Percentiles rank a stretch among this genome's conserved stretches.
Conservation (phyloP, 2,797 vertebrate genomes). For the Carcharodon carcharias region DNA sequence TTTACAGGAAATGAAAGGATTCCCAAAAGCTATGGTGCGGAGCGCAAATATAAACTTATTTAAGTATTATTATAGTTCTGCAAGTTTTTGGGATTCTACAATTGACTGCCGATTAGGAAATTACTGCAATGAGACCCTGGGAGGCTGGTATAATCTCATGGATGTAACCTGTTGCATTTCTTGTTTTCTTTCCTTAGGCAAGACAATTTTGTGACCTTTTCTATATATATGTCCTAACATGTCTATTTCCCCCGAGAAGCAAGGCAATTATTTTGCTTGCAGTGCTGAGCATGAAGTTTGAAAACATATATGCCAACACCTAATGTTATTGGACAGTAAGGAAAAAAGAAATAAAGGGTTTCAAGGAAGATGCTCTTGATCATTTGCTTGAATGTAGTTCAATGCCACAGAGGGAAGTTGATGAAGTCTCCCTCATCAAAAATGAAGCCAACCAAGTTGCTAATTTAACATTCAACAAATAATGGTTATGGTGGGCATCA, state of each 20-base stretch:
- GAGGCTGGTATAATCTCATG: background rate
- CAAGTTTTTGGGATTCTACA: background rate
- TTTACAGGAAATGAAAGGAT: background rate
- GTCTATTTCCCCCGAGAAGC: background rate
- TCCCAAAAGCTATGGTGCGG: background rate
- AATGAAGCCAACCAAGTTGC: background rate
- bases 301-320: constrained; percentile 9
- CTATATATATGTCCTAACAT: background rate
- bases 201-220: constrained; percentile 19
- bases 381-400: background rate
- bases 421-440: background rate
- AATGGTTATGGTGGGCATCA: background rate
- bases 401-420: background rate
- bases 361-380: background rate
- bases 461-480: background rate
- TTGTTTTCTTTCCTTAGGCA: background rate
- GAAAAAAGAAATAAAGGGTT: background rate
- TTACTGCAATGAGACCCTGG: background rate
- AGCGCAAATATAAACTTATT: constrained; percentile 30
- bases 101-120: background rate
- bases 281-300: constrained; percentile 12
- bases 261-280: background rate
- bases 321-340: background rate
- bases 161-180: background rate
- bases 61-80: background rate